Base-by-base conservation (phyloP, 2,888 invertebrate genomes). In the Uloborus plumipes region DNA sequence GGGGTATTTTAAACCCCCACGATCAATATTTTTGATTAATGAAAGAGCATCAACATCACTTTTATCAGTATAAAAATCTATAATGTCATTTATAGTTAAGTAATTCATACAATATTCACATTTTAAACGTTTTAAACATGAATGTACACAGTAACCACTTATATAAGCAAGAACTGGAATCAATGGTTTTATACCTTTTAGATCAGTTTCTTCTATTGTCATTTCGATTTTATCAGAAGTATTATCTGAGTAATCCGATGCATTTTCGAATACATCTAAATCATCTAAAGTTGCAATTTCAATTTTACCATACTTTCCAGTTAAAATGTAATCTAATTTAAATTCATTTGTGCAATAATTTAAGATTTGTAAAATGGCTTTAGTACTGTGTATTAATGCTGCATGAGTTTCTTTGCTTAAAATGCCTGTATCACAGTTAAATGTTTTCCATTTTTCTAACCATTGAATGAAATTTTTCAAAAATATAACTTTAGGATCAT, bases 321-420 rank as follows among this genome's bases (percentile, higher is more conserved):
- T 47, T 1, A 70, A 18, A 31, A 70, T 26, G 39, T 58, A 70
- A 0, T 50, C 14, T 9, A 70, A 39, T 0, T 58, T 26, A 31
- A 58, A 58, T 31, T 70, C 58, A n/a, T 4, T 4, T 39, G 58
- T n/a, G 39, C 70, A 70, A 58, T 59, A 70, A 13, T 13, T 15
- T 58, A 58, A 16, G 13, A 70, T 55, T 31, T 58, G 31, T 16
- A 70, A 16, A 15, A 70, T 1, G 14, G 58, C 69, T 39, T 3
- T 6, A 31, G 58, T 58, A 18, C 58, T 31, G 13, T 58, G 70
- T 0, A n/a, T 18, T 7, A 70, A 47, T 16, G 70, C 39, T 39
- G n/a, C 0, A 39, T 58, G 58, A 18, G 70, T 70, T 31, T 70
- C 58, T 18, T 16, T 70, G 6, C 58, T 58, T n/a, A 70, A 47